Evolutionary conservation across 1,140 invertebrate species (phyloP).

Genomic region (Cheumatopsyche charites): DNA sequence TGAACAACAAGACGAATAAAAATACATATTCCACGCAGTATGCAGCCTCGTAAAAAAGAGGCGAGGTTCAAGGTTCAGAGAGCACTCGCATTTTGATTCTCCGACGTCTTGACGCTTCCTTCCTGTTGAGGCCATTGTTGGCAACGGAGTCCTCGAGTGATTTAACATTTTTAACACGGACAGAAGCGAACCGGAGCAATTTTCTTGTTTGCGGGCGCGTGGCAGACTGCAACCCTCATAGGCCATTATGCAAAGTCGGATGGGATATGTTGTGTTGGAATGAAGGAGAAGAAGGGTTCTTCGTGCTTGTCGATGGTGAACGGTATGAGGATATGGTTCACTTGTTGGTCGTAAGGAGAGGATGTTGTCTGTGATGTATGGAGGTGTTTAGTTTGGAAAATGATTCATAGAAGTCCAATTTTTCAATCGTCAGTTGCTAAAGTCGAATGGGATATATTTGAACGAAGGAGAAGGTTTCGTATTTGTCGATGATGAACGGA

Average conservation of each 20-base stretch:
- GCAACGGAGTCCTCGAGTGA: conserved; percentile 12
- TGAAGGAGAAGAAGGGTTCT: not conserved
- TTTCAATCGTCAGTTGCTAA: too few species aligned
- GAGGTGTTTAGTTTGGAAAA: too few species aligned
- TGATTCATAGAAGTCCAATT: too few species aligned
- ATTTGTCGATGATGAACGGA: too few species aligned
- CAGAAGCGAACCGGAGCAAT: conserved; percentile 15
- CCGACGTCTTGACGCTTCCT: not conserved
- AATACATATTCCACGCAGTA: not conserved
- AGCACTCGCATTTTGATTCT: not conserved
- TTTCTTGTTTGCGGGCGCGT: conserved; percentile 37
- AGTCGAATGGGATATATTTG: too few species aligned
- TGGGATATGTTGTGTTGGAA: too few species aligned
- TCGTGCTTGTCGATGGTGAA: too few species aligned
- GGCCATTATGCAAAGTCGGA: conserved; percentile 34
- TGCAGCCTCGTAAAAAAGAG: not conserved
- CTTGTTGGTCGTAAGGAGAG: not conserved
- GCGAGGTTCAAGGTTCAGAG: not conserved
- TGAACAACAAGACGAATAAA: too few species aligned
- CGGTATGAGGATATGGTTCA: conserved; percentile 26
- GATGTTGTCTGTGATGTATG: too few species aligned
- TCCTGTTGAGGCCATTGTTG: conserved; percentile 8
- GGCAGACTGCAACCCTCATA: conserved; percentile 15
- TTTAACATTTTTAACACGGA: conserved; percentile 16
- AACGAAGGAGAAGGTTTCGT: too few species aligned